A percentile compares a stretch with the other conserved stretches of the same genome.
Conservation (phyloP, 2,888 invertebrate genomes). For the Dasypolia templi region DNA sequence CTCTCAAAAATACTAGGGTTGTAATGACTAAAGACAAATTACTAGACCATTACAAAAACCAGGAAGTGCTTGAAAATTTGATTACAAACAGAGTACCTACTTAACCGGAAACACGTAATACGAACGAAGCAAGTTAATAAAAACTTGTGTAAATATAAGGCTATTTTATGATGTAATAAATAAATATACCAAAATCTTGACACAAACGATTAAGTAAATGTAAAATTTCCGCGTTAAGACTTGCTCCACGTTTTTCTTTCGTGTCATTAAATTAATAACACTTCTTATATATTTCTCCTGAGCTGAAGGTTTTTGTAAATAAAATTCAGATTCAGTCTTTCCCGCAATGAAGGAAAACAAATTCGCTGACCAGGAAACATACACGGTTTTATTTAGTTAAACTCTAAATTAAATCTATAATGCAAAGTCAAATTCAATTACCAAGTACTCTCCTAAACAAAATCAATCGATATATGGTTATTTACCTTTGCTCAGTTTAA, state of each 20-base stretch:
- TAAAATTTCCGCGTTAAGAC: neutral
- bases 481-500: constrained; percentile 31
- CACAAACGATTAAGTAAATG: neutral
- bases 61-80: neutral
- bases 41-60: constrained; percentile 16
- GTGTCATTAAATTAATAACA: too few species aligned
- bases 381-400: neutral
- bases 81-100: neutral
- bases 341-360: neutral
- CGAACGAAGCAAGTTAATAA: neutral
- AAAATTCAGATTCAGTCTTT: neutral
- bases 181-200: neutral
- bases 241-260: neutral
- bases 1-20: neutral
- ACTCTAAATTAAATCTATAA: neutral
- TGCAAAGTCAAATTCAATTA: constrained; percentile 4
- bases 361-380: neutral
- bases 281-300: neutral
- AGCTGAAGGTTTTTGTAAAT: neutral
- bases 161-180: neutral
- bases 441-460: neutral
- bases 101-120: neutral
- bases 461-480: constrained; percentile 21
- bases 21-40: neutral
- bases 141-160: neutral